These are phyloP conservation scores for Cotesia vestalis DNA, from an alignment of 1,140 invertebrate genomes.

Conservation along the genomic window DNA sequence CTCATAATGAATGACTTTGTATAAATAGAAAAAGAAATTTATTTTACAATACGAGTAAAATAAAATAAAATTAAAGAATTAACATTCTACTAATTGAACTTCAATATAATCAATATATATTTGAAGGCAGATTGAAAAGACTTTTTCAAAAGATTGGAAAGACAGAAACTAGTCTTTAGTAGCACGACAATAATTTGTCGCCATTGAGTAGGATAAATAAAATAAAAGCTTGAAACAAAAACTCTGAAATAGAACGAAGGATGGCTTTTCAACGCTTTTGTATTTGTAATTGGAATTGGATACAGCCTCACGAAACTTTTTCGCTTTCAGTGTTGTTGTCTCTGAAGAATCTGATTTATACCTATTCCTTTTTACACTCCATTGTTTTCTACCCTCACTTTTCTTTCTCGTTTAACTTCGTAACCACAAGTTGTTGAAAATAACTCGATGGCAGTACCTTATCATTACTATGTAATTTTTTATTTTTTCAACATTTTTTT, in stretches of 20 bases:
- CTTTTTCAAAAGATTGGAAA: no score
- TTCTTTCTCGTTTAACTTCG: conserved; percentile 8
- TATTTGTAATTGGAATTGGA: conserved; percentile 32
- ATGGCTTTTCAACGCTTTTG: conserved; percentile 20
- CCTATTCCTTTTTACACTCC: conserved; percentile 17
- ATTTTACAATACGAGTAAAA: no score
- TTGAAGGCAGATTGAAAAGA: no score
- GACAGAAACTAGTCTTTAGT: no score
- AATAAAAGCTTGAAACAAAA: neutral
- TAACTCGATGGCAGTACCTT: neutral
- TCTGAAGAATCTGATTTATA: conserved; percentile 23
- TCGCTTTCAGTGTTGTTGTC: conserved; percentile 14
- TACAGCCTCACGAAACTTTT: conserved; percentile 17
- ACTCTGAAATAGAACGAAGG: neutral
- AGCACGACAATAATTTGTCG: neutral
- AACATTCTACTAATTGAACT: no score
- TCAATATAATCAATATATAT: no score
- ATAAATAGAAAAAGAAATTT: no score
- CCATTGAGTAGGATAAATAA: neutral
- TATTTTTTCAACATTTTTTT: neutral
- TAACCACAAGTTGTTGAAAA: conserved; percentile 22
- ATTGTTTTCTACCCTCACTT: conserved; percentile 28
- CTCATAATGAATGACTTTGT: no score
- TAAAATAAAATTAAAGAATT: no score
- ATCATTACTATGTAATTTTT: conserved; percentile 5